Evolutionary conservation across 2,888 invertebrate species (phyloP).

Genomic region (Corbicula japonica): DNA sequence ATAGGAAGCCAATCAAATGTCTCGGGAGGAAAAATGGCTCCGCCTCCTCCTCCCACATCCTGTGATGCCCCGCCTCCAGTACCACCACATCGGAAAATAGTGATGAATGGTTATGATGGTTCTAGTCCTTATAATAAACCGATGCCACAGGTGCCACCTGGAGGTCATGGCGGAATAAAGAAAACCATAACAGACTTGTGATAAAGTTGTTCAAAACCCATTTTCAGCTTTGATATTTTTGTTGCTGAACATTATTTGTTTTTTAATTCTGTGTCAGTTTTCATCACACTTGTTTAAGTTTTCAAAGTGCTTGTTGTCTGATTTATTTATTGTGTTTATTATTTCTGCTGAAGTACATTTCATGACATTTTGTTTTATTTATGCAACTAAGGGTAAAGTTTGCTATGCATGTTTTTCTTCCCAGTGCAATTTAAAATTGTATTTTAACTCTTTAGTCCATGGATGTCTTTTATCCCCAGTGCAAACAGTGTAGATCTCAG

Average conservation of each 20-base stretch:
- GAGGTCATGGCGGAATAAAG: slow-evolving; percentile 59
- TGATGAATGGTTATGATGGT: slow-evolving; percentile 52
- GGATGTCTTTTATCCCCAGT: too few species aligned
- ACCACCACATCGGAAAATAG: slow-evolving; percentile 56
- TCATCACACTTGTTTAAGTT: slow-evolving; percentile 10
- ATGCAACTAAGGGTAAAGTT: too few species aligned
- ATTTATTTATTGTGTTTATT: slow-evolving; percentile 17
- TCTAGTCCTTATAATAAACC: slow-evolving; percentile 69
- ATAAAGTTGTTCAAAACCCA: slow-evolving; percentile 18
- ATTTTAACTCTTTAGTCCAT: too few species aligned
- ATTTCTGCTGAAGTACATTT: slow-evolving; percentile 9
- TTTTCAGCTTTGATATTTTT: slow-evolving; percentile 9
- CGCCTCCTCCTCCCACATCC: slow-evolving; percentile 43
- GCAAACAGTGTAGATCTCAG: too few species aligned
- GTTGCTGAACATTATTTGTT: slow-evolving; percentile 9
- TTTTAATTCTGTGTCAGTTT: not conserved
- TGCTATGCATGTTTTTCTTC: too few species aligned
- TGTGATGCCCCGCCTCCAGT: slow-evolving; percentile 52
- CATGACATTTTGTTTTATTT: slow-evolving; percentile 19
- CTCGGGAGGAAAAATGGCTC: slow-evolving; percentile 27
- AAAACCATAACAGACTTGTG: slow-evolving; percentile 66
- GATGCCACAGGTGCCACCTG: slow-evolving; percentile 65
- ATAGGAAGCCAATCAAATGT: slow-evolving; percentile 42
- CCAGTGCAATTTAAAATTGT: too few species aligned
- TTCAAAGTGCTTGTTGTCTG: slow-evolving; percentile 21